Base-by-base conservation (phyloP, 64 coral and sea anemone species). In the Pocillopora damicornis region DNA sequence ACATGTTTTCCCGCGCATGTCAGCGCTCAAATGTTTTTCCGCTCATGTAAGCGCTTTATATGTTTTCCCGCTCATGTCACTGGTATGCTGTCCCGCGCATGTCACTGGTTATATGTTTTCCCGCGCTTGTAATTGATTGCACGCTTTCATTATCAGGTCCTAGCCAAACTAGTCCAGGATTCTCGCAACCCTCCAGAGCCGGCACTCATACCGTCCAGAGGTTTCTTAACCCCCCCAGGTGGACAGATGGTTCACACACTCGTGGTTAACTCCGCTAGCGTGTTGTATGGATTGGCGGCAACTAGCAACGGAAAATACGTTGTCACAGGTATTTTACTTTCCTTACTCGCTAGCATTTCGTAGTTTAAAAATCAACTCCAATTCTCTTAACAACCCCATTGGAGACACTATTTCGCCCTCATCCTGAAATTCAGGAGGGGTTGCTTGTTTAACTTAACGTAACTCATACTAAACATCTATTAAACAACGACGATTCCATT, bases 181-280 rank as follows among this genome's bases (percentile, higher is more conserved):
- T 88, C 90, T 76, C 90, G 80, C 30, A 76, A 78, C 20, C 76
- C 94, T 7, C 58, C 65, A 65, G 90, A 89, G 51, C 90, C 94
- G 45, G 78, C 86, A 25, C 90, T 95, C 13, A 69, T 95, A 34
- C 94, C 94, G 45, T 88, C 90, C 36, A 91, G 94, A 80, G 94
- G 90, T 59, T 95, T 95, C 45, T 90, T 95, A 16, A 92, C 87
- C 4, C 94, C 94, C 16, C 94, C 94, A 59, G 94, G 94, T 1
- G 94, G 94, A 75, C 94, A 95, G 77, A 77, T 95, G 76, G 90
- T 92, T 4, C 76, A 92, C 60, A 95, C 94, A 8, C 65, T 95
- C 15, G 94, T 95, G 15, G 90, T 87, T 59, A 87, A 95, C 72
- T 85, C 81, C 35, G 74, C 72, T 23, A 74, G 72, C 58, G 90